Evolutionary conservation across 2,797 vertebrate species (phyloP).

Genomic region (Buphagus erythrorhynchus): DNA sequence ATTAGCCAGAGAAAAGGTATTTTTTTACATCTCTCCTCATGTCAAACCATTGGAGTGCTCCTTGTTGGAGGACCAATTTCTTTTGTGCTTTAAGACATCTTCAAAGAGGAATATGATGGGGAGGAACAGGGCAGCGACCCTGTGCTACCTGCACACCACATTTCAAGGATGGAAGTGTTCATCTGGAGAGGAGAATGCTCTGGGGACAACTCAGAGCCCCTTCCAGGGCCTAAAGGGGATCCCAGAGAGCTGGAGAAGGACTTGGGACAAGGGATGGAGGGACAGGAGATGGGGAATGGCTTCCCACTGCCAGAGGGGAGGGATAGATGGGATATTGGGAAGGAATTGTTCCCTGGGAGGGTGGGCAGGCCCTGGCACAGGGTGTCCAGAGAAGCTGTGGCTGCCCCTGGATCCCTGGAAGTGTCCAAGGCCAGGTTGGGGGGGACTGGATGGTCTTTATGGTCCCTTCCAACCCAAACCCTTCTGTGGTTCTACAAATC

Average conservation of each 20-base stretch:
- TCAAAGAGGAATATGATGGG: neutral
- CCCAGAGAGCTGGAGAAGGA: neutral
- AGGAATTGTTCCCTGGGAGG: neutral
- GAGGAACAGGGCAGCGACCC: neutral
- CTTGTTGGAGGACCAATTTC: neutral
- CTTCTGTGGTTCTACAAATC: neutral
- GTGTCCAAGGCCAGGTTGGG: fast-evolving
- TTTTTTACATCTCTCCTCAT: neutral
- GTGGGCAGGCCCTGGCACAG: neutral
- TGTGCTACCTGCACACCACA: neutral
- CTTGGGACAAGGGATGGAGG: fast-evolving
- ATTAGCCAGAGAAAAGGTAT: neutral
- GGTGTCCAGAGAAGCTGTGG: neutral
- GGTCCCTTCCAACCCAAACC: neutral
- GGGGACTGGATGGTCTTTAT: neutral
- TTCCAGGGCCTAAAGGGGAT: fast-evolving
- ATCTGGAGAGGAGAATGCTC: neutral
- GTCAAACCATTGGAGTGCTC: neutral
- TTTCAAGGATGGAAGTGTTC: neutral
- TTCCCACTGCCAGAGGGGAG: neutral
- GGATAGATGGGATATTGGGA: fast-evolving
- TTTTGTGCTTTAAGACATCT: neutral
- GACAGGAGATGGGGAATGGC: neutral
- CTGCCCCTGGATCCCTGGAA: neutral
- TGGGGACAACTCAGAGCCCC: fast-evolving